Percentiles rank a stretch among this genome's conserved stretches.
Conservation (phyloP, 2,797 vertebrate species). For the Emys orbicularis region DNA sequence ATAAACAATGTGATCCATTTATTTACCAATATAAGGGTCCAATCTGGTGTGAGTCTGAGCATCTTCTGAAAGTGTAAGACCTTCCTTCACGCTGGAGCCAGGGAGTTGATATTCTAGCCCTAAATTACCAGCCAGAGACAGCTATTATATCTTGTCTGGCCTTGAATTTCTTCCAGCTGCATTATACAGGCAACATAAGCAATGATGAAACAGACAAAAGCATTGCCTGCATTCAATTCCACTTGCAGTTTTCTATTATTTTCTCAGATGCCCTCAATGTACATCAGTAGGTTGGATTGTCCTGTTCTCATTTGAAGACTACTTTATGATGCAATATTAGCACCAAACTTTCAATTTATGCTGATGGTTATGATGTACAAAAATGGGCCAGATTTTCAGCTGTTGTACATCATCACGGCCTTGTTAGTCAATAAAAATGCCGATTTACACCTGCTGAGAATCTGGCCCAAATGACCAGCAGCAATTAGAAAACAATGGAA, state of each 20-base stretch:
- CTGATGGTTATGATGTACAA: conserved; percentile 35
- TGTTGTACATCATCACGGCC: conserved; percentile 7
- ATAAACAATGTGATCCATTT: not conserved
- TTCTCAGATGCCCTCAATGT: conserved; percentile 48
- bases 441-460: conserved; percentile 53
- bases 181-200: not conserved
- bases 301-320: conserved; percentile 42
- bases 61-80: not conserved
- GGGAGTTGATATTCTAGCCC: not conserved
- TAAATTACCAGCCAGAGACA: not conserved
- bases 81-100: not conserved
- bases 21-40: not conserved
- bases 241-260: conserved; percentile 19
- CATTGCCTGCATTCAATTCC: not conserved
- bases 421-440: conserved; percentile 54
- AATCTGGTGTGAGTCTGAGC: not conserved
- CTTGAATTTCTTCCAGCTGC: not conserved
- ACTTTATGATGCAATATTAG: conserved; percentile 35
- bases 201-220: not conserved
- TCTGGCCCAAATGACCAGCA: conserved; percentile 62
- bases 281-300: conserved; percentile 53
- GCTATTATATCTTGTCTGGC: not conserved
- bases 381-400: conserved; percentile 38
- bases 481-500: conserved; percentile 73
- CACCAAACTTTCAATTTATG: conserved; percentile 32